A percentile compares a stretch with the other conserved stretches of the same genome.
Evolutionary conservation across 2,113 vertebrate genomes (phyloP).

Genomic region (Vidua chalybeata): DNA sequence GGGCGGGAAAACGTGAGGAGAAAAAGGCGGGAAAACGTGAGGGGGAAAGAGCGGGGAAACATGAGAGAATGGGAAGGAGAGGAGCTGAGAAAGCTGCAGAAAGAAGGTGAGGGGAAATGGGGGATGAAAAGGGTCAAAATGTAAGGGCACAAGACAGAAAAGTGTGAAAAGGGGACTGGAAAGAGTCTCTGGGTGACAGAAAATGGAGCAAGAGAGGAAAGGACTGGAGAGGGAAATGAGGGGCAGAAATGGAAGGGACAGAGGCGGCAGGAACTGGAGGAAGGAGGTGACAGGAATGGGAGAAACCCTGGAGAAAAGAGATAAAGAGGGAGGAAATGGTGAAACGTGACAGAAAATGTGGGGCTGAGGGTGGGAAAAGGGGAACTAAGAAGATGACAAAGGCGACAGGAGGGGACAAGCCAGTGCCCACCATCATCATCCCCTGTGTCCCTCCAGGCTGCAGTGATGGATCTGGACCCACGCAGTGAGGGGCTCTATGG

Average conservation of each 20-base stretch:
- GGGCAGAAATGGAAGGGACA: not conserved
- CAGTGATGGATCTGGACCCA: not conserved
- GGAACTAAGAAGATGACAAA: accelerated
- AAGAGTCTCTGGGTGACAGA: not conserved
- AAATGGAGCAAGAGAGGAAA: not conserved
- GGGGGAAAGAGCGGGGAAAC: not conserved
- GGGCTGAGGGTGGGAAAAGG: not conserved
- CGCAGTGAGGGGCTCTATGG: accelerated
- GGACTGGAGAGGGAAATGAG: not conserved
- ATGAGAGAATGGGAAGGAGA: not conserved
- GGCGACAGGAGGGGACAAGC: not conserved
- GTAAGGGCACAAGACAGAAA: too few species aligned
- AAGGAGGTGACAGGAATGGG: not conserved
- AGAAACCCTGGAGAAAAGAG: not conserved
- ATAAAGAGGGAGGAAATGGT: not conserved
- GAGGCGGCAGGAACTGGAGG: not conserved
- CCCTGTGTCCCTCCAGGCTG: not conserved
- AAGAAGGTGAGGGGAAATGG: not conserved
- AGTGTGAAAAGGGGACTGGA: too few species aligned
- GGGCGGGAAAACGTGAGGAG: too few species aligned
- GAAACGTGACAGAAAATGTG: accelerated
- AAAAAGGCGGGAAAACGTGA: too few species aligned
- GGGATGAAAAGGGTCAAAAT: not conserved
- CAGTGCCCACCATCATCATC: not conserved
- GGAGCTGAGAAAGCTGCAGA: not conserved